phyloP scores from a whole-genome alignment of 1,140 invertebrate genomes.

The Aethina tumida region DNA sequence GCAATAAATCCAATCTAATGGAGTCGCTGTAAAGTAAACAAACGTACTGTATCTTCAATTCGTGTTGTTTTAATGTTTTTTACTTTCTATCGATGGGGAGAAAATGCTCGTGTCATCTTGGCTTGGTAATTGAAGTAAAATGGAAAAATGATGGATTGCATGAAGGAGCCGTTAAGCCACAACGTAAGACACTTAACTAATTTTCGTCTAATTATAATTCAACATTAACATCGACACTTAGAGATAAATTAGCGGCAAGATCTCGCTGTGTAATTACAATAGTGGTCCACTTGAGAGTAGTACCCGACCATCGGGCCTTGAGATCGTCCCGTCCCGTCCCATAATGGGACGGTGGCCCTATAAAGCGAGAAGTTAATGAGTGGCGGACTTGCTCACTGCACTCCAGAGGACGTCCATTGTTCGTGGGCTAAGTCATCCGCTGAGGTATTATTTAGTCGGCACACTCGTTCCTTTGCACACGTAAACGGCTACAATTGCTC shows the following conservation, averaged over 20 bases:
- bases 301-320: not conserved
- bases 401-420: conserved; percentile 1
- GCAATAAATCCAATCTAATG: too few relatives aligned
- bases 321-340: not conserved
- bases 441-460: not conserved
- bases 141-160: too few relatives aligned
- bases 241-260: not conserved
- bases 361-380: conserved; percentile 4
- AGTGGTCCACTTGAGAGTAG: conserved; percentile 3
- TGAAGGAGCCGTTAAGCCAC: too few relatives aligned
- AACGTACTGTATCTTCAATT: too few relatives aligned
- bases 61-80: too few relatives aligned
- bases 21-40: too few relatives aligned
- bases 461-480: conserved; percentile 1
- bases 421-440: conserved; percentile 1
- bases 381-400: conserved; percentile 1
- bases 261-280: conserved; percentile 1
- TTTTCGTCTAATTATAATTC: too few relatives aligned
- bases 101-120: too few relatives aligned
- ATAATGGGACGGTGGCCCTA: not conserved
- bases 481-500: conserved; percentile 1
- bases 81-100: too few relatives aligned
- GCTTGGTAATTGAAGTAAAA: too few relatives aligned
- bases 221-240: conserved; percentile 1
- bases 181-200: too few relatives aligned